Percentiles rank a stretch among this genome's conserved stretches.
These are phyloP conservation scores for Athetis lepigone DNA, from an alignment of 2,888 invertebrate species.

Conservation along the genomic window DNA sequence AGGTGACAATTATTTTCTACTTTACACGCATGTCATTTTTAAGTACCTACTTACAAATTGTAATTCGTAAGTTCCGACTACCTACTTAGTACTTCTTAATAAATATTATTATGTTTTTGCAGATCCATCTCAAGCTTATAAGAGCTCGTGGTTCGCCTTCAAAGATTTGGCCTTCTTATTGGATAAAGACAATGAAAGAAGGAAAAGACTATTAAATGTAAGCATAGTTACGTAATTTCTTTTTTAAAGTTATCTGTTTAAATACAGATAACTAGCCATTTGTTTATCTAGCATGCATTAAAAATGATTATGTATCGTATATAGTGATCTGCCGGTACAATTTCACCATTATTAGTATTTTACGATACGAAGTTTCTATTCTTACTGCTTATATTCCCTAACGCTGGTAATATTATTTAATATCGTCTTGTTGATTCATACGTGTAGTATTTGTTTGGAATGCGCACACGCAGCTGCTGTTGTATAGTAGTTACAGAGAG, in stretches of 20 bases:
- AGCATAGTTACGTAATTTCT: conserved; percentile 16
- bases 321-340: neutral
- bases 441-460: no score
- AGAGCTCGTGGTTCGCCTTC: conserved; percentile 73
- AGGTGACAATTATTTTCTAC: conserved; percentile 38
- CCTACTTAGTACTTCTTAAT: no score
- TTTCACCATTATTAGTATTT: no score
- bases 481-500: no score
- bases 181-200: conserved; percentile 68
- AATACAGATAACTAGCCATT: conserved; percentile 14
- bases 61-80: no score
- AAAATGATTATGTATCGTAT: neutral
- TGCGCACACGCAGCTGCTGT: no score
- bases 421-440: no score
- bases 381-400: no score
- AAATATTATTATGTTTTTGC: conserved; percentile 48
- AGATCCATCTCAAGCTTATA: conserved; percentile 59
- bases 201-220: conserved; percentile 62
- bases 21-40: neutral
- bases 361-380: no score
- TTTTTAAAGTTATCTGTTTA: conserved; percentile 11
- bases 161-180: conserved; percentile 72
- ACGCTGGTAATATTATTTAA: no score
- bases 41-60: no score
- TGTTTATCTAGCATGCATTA: conserved; percentile 7